These are phyloP conservation scores for Cichladusa arquata DNA, from an alignment of 2,113 vertebrate genomes.

Conservation along the genomic window DNA sequence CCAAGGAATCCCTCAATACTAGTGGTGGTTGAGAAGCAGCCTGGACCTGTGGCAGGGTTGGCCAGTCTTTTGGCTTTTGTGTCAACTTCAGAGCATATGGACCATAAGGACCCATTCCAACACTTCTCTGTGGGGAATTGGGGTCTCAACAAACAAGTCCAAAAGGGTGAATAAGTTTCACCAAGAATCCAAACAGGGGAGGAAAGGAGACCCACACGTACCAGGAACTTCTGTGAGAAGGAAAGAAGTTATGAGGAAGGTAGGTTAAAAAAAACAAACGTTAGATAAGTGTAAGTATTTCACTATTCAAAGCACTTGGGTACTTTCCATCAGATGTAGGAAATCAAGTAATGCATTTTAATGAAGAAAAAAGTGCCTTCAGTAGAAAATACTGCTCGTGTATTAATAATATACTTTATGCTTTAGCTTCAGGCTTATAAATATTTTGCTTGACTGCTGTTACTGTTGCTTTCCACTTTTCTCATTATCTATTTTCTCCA, in stretches of 20 bases:
- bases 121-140: rapidly evolving
- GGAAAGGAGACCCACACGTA: neutral
- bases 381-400: rapidly evolving
- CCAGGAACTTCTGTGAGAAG: neutral
- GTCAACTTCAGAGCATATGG: neutral
- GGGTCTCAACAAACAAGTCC: rapidly evolving
- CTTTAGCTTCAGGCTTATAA: neutral
- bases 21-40: neutral
- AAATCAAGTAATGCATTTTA: neutral
- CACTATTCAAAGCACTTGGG: neutral
- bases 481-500: neutral
- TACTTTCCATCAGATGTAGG: neutral
- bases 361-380: neutral
- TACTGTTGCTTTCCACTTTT: neutral
- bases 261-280: neutral
- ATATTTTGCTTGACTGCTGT: neutral
- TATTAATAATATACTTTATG: neutral
- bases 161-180: neutral
- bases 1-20: neutral
- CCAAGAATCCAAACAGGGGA: neutral
- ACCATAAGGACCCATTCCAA: neutral
- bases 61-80: neutral
- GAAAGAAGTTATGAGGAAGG: neutral
- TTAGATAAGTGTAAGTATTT: neutral
- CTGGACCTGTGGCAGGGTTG: rapidly evolving